A percentile compares a stretch with the other conserved stretches of the same genome.
Evolutionary conservation across 2,797 vertebrate species (phyloP).

Genomic region (Leptatherina wallacei): DNA sequence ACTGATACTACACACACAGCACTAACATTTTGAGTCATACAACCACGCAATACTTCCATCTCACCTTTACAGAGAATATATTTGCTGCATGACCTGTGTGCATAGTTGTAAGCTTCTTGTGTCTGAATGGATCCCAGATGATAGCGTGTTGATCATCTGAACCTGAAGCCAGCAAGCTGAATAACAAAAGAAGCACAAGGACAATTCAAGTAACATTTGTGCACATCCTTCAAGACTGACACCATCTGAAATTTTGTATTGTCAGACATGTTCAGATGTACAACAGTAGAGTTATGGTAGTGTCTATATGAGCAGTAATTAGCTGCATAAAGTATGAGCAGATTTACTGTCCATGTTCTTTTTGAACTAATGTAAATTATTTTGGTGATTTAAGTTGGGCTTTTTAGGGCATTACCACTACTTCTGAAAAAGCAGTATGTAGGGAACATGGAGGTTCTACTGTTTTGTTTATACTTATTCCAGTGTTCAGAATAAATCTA

Average conservation of each 20-base stretch:
- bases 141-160: conserved; percentile 98
- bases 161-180: conserved; percentile 94
- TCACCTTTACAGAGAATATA: conserved; percentile 98
- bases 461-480: not conserved
- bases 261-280: not conserved
- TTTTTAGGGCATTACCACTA: not conserved
- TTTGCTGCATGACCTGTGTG: conserved; percentile 98
- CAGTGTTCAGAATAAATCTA: not conserved
- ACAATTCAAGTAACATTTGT: conserved; percentile 18
- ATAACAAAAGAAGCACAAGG: conserved; percentile 22
- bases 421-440: not conserved
- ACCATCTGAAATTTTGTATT: not conserved
- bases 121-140: conserved; percentile 96
- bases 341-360: not conserved
- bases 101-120: conserved; percentile 98
- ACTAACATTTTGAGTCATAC: not conserved
- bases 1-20: not conserved
- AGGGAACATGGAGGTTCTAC: too few species aligned
- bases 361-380: not conserved
- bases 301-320: not conserved
- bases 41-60: not conserved
- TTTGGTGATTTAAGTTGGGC: not conserved
- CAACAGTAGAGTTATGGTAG: not conserved
- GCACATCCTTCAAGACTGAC: not conserved
- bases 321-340: not conserved